Base-by-base conservation (phyloP, 2,888 invertebrate species). In the Incurvaria masculella region DNA sequence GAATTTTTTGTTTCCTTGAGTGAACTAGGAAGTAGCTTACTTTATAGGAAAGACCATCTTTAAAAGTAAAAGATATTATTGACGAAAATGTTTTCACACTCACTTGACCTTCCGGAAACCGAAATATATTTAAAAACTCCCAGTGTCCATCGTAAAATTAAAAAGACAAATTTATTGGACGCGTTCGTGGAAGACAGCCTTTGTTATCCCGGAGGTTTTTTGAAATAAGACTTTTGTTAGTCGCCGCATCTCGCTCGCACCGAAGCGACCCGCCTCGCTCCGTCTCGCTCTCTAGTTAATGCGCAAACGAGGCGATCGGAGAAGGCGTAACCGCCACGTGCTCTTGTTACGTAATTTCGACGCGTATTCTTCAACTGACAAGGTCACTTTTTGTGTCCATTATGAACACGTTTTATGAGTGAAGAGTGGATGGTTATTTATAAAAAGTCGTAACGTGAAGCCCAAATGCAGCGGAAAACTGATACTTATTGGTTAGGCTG, bases 111-210 rank as follows among this genome's bases (percentile, higher is more conserved):
- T n/a, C n/a, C n/a, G n/a, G n/a, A 40, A 47, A 42, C 14, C 16
- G 14, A 8, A 23, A 46, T 21, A 20, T 33, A 71, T 73, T 48
- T 68, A 68, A 75, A 71, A 72, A 70, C 72, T 66, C 72, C 69
- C 72, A 73, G 14, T n/a, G 73, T 73, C 72, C 69, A 69, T 66
- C 65, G 72, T 75, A 72, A 78, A 76, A 76, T 78, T 76, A 76
- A 78, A 78, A 78, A 75, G 76, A 76, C 76, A 78, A 78, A 76
- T 78, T n/a, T 78, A 78, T 78, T 73, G 73, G 67, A 74, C 72
- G 71, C 75, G 69, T 78, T 76, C 78, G 72, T 74, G 71, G 78
- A 78, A 76, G 68, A 65, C 63, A 67, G 69, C 69, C 72, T 76
- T 76, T 78, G 78, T 78, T 76, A 78, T 75, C 72, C 72, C 72